These are phyloP conservation scores for Dipodomys spectabilis DNA, from an alignment of 2,113 vertebrate species.

Conservation along the genomic window DNA sequence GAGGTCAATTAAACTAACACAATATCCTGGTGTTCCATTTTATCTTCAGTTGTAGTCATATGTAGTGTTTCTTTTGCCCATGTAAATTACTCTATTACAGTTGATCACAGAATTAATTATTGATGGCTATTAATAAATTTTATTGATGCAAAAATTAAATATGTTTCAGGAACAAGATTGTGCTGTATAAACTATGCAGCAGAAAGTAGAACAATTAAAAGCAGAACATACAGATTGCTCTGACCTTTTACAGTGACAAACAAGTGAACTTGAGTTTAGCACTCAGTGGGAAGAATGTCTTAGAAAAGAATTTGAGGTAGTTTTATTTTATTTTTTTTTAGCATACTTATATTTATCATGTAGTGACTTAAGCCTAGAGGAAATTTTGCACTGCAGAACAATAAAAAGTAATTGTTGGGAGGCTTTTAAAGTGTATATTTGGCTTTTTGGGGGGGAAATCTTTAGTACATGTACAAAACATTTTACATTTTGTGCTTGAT, in stretches of 20 bases:
- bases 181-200: conserved; percentile 84
- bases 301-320: conserved; percentile 89
- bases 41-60: conserved; percentile 37
- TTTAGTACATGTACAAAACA: background rate
- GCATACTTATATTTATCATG: background rate
- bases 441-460: too few relatives aligned
- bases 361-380: conserved; percentile 23
- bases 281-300: conserved; percentile 85
- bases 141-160: conserved; percentile 53
- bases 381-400: background rate
- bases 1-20: conserved; percentile 48
- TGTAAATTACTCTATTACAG: background rate
- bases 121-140: conserved; percentile 9
- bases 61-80: background rate
- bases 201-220: conserved; percentile 85
- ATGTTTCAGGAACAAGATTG: conserved; percentile 87
- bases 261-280: conserved; percentile 84
- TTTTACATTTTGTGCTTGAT: conserved; percentile 12
- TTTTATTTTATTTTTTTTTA: conserved; percentile 34
- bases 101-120: conserved; percentile 44
- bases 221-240: conserved; percentile 81
- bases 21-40: conserved; percentile 32
- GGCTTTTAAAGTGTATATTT: background rate
- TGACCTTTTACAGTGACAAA: conserved; percentile 83
- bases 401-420: background rate